phyloP scores from a whole-genome alignment of 2,113 vertebrate genomes.

The Formicarius rufipectus region DNA sequence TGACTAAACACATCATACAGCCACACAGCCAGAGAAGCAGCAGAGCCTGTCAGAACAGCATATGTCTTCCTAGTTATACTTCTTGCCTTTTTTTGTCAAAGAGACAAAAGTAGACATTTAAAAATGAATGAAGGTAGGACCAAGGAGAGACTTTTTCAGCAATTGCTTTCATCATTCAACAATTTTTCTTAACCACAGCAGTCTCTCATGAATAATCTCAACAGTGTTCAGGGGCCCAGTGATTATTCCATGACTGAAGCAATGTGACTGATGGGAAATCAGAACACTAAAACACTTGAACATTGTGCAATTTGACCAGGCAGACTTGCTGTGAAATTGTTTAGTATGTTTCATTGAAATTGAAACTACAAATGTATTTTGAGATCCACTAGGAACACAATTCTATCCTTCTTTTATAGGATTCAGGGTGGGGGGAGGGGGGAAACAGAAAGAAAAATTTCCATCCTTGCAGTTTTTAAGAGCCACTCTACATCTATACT shows the following conservation, averaged over 20 bases:
- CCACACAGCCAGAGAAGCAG: background rate
- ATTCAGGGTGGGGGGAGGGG: background rate
- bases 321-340: slow-evolving; percentile 19
- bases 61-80: background rate
- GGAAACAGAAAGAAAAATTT: background rate
- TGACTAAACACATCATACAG: background rate
- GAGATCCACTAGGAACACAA: background rate
- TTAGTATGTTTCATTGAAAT: slow-evolving; percentile 3
- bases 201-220: slow-evolving; percentile 27
- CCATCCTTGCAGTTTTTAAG: background rate
- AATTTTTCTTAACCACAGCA: slow-evolving; percentile 17
- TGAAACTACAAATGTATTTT: slow-evolving; percentile 10
- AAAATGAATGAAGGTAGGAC: background rate
- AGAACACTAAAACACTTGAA: background rate
- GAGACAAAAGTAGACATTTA: background rate
- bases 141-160: background rate
- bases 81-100: background rate
- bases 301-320: background rate
- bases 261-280: slow-evolving; percentile 33
- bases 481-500: background rate
- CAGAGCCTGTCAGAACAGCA: background rate
- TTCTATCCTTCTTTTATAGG: background rate
- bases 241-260: slow-evolving; percentile 7
- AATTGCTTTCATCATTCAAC: slow-evolving; percentile 2
- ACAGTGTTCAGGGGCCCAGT: background rate